phyloP scores from a whole-genome alignment of 1,140 invertebrate genomes.

The Apis mellifera region DNA sequence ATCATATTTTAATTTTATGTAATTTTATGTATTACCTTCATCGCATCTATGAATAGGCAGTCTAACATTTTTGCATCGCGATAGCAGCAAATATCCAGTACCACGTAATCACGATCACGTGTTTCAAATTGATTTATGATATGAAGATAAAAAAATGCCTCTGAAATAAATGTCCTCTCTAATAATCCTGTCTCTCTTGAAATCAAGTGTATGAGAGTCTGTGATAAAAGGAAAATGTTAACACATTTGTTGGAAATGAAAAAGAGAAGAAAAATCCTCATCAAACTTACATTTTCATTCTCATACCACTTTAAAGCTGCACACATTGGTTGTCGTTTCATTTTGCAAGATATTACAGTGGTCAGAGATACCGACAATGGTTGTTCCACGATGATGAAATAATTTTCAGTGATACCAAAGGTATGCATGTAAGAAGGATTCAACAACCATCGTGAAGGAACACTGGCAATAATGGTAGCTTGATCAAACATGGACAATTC shows the following conservation, averaged over 20 bases:
- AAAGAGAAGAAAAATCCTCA: neutral
- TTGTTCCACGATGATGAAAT: constrained; percentile 92
- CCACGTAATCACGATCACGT: constrained; percentile 84
- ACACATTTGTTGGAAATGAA: neutral
- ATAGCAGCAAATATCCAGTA: constrained; percentile 92
- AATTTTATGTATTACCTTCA: constrained; percentile 83
- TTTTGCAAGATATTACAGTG: constrained; percentile 82
- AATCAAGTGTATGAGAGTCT: constrained; percentile 90
- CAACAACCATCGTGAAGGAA: constrained; percentile 88
- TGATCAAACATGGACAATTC: constrained; percentile 86
- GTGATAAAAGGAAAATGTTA: constrained; percentile 66
- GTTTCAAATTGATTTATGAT: constrained; percentile 94
- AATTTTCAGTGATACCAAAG: constrained; percentile 92
- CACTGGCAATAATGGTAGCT: constrained; percentile 85
- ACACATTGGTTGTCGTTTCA: constrained; percentile 84
- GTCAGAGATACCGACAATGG: constrained; percentile 87
- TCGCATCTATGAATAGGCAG: constrained; percentile 91
- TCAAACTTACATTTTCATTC: constrained; percentile 83
- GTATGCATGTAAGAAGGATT: constrained; percentile 94
- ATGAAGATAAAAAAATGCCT: constrained; percentile 93
- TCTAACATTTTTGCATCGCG: constrained; percentile 90
- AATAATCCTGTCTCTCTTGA: constrained; percentile 84
- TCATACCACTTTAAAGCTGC: constrained; percentile 87
- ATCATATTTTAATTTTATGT: neutral
- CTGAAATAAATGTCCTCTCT: constrained; percentile 84